phyloP scores from a whole-genome alignment of 2,113 vertebrate genomes.

The Lates calcarifer region DNA sequence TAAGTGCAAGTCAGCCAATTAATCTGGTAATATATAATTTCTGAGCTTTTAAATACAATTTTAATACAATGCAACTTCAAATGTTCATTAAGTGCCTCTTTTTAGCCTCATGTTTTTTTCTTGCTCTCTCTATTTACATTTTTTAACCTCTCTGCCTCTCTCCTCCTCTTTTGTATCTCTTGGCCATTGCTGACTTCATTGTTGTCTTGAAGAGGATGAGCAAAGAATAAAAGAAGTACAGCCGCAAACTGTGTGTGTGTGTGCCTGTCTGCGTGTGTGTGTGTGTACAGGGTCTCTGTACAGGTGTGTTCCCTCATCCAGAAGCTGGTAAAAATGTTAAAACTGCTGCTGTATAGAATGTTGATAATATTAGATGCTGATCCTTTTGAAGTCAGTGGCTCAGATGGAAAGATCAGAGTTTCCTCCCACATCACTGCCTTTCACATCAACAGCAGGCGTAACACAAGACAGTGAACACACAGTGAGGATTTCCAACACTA shows the following conservation, averaged over 20 bases:
- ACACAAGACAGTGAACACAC: slow-evolving; percentile 5
- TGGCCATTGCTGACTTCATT: neutral
- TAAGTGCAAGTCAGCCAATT: too few relatives aligned
- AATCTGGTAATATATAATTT: too few relatives aligned
- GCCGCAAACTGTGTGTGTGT: neutral
- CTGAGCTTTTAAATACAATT: too few relatives aligned
- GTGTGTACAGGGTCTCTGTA: too few relatives aligned
- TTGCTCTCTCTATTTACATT: neutral
- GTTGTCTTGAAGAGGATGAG: slow-evolving; percentile 18
- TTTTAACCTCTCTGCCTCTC: neutral
- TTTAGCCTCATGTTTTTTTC: neutral
- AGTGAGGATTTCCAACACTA: neutral
- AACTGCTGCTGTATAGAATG: slow-evolving; percentile 19
- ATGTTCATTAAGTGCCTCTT: neutral
- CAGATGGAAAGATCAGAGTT: slow-evolving; percentile 36
- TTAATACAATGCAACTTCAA: neutral
- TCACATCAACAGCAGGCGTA: slow-evolving; percentile 13
- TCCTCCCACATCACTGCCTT: slow-evolving; percentile 19
- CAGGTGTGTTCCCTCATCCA: neutral
- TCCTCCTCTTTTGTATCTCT: neutral
- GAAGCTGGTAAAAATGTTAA: slow-evolving; percentile 38
- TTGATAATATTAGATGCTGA: slow-evolving; percentile 20
- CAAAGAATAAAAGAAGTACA: neutral
- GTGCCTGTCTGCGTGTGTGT: slow-evolving; percentile 13
- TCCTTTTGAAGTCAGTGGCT: slow-evolving; percentile 31